A percentile compares a stretch with the other conserved stretches of the same genome.
Conservation (phyloP, 2,797 vertebrate genomes). For the Gorsachius magnificus region DNA sequence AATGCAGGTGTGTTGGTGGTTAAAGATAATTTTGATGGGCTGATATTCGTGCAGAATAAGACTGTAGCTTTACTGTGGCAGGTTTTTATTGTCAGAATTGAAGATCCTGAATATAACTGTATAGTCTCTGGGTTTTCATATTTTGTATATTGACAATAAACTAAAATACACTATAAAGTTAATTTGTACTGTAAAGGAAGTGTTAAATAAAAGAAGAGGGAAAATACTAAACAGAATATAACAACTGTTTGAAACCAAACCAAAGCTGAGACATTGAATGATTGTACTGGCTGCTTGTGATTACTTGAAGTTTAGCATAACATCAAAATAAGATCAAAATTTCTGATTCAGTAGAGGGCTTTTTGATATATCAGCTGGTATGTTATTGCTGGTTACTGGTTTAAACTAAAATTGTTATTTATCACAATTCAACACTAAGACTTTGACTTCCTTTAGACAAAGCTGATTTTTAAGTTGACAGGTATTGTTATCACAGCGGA, state of each 20-base stretch:
- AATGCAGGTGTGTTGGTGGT: background rate
- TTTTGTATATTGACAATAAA: background rate
- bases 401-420: constrained; percentile 66
- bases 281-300: background rate
- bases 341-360: constrained; percentile 3
- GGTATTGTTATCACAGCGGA: constrained; percentile 74
- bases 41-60: background rate
- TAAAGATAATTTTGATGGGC: background rate
- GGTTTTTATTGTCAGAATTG: background rate
- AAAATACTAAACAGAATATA: background rate
- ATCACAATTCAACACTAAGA: constrained; percentile 32
- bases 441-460: constrained; percentile 46
- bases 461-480: constrained; percentile 65
- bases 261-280: background rate
- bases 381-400: constrained; percentile 31
- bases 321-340: constrained; percentile 21
- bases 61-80: background rate
- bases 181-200: background rate
- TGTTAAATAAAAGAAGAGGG: background rate
- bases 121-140: background rate
- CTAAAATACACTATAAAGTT: background rate
- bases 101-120: background rate
- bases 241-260: background rate
- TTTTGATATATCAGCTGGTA: constrained; percentile 26
- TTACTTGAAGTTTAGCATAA: background rate